Base-by-base conservation (phyloP, 2,797 vertebrate genomes). In the Emys orbicularis region DNA sequence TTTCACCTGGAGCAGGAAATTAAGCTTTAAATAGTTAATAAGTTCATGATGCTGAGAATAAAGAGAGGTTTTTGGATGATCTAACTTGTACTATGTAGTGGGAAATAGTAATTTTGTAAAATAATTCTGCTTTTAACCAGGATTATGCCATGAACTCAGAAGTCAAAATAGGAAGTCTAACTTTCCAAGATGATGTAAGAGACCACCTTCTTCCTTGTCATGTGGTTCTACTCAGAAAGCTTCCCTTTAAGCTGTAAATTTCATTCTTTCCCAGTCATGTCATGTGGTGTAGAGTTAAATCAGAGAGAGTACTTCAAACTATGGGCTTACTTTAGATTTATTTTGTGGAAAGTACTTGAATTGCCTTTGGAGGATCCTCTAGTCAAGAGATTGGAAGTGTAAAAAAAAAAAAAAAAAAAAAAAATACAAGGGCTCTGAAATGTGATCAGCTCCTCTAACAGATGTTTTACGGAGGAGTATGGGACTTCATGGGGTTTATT, bases 401-500 rank as follows among this genome's bases (percentile, higher is more conserved):
- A 44, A 76, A 27, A 25, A 11, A n/a, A 41, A 54, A 27, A n/a
- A n/a, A n/a, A n/a, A n/a, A 76, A 27, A 25, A 11, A 31, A 86
- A 76, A 57, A 91, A 0, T 16, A 27, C 12, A 49, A 92, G 59
- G 8, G 3, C 0, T 1, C 0, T 3, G 29, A 65, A 0, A 0
- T 84, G 77, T 81, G 44, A 2, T 34, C 49, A 31, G 79, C 25
- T 41, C 50, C 16, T 4, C 54, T 54, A 54, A 54, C 3, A 29
- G 0, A 0, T 2, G 1, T 49, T 37, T 1, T 0, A 44, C 18
- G 53, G 52, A 41, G 29, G 37, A 25, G 52, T 49, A 29, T 34
- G 10, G 25, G 15, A 4, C 57, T 3, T 2, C 0, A 0, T 3
- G 12, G 41, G 72, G 41, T 68, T 50, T 80, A 92, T 27, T 5